phyloP scores from a whole-genome alignment of 2,888 invertebrate genomes.

The Omphaloscelis lunosa region DNA sequence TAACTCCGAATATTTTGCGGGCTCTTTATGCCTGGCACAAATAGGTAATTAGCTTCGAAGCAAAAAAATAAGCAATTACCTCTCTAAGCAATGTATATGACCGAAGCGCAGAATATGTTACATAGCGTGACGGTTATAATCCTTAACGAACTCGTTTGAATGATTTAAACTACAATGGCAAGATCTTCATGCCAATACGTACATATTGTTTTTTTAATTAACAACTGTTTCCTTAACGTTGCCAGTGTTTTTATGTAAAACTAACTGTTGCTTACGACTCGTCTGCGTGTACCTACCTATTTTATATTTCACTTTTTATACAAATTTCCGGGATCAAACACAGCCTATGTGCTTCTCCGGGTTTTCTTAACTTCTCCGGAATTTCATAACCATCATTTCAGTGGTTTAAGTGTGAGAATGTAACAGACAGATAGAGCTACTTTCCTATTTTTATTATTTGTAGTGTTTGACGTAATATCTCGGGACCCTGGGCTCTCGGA shows the following conservation, averaged over 20 bases:
- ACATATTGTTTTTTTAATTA: background rate
- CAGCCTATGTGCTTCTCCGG: background rate
- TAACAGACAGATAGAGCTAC: background rate
- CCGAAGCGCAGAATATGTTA: slow-evolving; percentile 37
- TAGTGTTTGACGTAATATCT: no score
- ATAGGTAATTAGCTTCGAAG: slow-evolving; percentile 28
- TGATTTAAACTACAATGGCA: slow-evolving; percentile 32
- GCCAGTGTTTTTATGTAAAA: slow-evolving; percentile 23
- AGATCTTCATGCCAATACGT: slow-evolving; percentile 26
- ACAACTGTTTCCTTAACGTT: slow-evolving; percentile 32
- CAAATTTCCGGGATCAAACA: background rate
- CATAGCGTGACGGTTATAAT: slow-evolving; percentile 50
- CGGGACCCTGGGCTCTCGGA: no score
- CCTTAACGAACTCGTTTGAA: slow-evolving; percentile 46
- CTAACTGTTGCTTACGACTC: background rate
- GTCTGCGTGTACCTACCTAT: background rate
- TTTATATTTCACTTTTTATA: no score
- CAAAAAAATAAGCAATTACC: slow-evolving; percentile 21
- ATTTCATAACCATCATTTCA: background rate
- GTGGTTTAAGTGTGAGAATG: no score
- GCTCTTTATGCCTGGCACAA: slow-evolving; percentile 20
- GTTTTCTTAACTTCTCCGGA: no score
- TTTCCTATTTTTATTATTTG: background rate
- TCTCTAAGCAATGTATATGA: slow-evolving; percentile 7
- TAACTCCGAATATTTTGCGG: slow-evolving; percentile 35